Base-by-base conservation (phyloP, 2,888 invertebrate genomes). In the Ptychoptera contaminata region DNA sequence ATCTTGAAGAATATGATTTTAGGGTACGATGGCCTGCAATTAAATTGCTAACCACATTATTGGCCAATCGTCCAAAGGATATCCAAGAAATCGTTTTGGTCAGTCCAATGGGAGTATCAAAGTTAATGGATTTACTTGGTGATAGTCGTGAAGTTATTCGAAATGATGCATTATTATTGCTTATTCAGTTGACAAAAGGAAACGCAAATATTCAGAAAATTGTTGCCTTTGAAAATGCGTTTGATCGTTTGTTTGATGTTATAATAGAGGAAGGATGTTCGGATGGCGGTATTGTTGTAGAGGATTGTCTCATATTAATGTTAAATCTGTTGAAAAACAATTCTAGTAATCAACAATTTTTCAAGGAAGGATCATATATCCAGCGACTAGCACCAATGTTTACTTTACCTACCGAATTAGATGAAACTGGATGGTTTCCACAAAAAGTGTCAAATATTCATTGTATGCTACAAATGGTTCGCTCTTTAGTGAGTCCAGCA, bases 171-270 rank as follows among this genome's bases (percentile, higher is more conserved):
- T 67, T 99, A 9, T 66, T 98, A 6, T 68, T 99, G 40, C 71
- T 99, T 0, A 88, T 88, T 50, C 88, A 92, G 56, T 67, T 99
- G 53, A 96, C 96, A 0, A 83, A 66, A 48, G 60, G 85, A 11
- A 96, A 98, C 68, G 87, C 93, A 0, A 96, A 93, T 62, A 92
- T 97, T 55, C 96, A 97, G 63, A 98, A 97, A 68, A 96, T 99
- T 56, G 93, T 99, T 0, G 96, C 97, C 0, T 99, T 97, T 63
- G 97, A 99, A 64, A 97, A 96, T 67, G 94, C 94, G 0, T 99
- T 98, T 60, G 96, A 96, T 63, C 76, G 87, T 52, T 70, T 99
- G 29, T 84, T 97, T 54, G 91, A 92, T 61, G 92, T 98, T 9
- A 84, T 99, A 10, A 74, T 73, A 2, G 82, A 85, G 46, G 97